phyloP scores from a whole-genome alignment of 1,140 invertebrate genomes.

The Lepeophtheirus salmonis region DNA sequence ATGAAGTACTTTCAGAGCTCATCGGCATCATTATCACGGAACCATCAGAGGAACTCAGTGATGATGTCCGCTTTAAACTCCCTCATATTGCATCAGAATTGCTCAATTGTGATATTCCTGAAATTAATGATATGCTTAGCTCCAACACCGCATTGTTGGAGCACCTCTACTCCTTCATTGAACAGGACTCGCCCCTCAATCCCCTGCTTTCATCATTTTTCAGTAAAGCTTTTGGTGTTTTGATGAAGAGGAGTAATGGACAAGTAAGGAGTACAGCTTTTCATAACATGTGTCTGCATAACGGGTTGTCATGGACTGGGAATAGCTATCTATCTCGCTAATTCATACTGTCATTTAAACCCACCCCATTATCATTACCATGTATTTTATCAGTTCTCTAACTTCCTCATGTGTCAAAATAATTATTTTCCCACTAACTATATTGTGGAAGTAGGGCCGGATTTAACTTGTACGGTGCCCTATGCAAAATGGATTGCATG shows the following conservation, averaged over 20 bases:
- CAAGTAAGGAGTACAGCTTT: conserved; percentile 27
- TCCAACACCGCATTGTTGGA: conserved; percentile 51
- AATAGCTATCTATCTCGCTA: too few relatives aligned
- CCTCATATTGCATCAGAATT: conserved; percentile 84
- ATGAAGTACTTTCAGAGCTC: conserved; percentile 62
- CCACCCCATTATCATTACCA: too few relatives aligned
- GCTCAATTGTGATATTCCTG: conserved; percentile 64
- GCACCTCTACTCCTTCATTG: conserved; percentile 70
- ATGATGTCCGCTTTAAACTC: conserved; percentile 63
- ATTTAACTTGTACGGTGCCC: too few relatives aligned
- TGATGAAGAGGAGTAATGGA: conserved; percentile 56
- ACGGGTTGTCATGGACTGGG: too few relatives aligned
- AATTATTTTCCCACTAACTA: too few relatives aligned
- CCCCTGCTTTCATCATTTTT: conserved; percentile 86
- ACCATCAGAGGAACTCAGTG: conserved; percentile 49
- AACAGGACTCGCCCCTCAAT: conserved; percentile 66
- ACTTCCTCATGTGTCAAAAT: too few relatives aligned
- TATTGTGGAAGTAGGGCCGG: too few relatives aligned
- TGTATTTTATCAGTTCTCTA: too few relatives aligned
- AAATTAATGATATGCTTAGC: conserved; percentile 63
- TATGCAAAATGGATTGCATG: too few relatives aligned
- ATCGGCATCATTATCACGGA: conserved; percentile 66
- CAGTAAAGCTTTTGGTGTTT: conserved; percentile 72
- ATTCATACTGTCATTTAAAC: too few relatives aligned
- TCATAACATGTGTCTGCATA: too few relatives aligned